Evolutionary conservation across 2,888 invertebrate species (phyloP).

Genomic region (Galerucella calmariensis): DNA sequence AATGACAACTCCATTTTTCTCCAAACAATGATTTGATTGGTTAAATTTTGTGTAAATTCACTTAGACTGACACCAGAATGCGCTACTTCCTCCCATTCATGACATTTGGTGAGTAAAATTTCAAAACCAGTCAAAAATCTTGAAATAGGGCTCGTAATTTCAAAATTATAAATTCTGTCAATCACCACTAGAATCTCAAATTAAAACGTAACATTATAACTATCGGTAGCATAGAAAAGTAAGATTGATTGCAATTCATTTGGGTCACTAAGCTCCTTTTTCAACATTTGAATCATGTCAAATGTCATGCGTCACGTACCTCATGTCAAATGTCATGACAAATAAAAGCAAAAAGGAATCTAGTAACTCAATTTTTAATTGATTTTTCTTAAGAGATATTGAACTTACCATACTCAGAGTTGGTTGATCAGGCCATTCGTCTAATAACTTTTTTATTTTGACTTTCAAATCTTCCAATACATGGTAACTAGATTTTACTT

Average conservation of each 20-base stretch:
- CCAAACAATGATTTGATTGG: slow-evolving; percentile 89
- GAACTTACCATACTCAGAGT: slow-evolving; percentile 78
- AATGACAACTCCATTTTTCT: slow-evolving; percentile 87
- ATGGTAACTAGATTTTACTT: slow-evolving; percentile 78
- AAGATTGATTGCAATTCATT: too few relatives aligned
- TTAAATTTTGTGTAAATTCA: slow-evolving; percentile 77
- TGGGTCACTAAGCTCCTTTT: too few relatives aligned
- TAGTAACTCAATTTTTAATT: too few relatives aligned
- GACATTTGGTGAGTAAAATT: slow-evolving; percentile 82
- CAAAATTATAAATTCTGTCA: slow-evolving; percentile 74
- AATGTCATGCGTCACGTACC: too few relatives aligned
- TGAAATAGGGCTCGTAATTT: slow-evolving; percentile 84
- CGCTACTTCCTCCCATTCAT: slow-evolving; percentile 94
- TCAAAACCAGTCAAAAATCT: slow-evolving; percentile 93
- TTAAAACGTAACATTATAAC: slow-evolving; percentile 15
- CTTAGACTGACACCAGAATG: slow-evolving; percentile 86
- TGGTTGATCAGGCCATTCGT: slow-evolving; percentile 92
- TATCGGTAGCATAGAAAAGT: neutral
- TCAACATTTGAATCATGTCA: too few relatives aligned
- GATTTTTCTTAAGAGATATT: neutral
- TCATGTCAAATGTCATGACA: too few relatives aligned
- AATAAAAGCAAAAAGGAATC: too few relatives aligned
- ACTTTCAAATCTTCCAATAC: slow-evolving; percentile 74
- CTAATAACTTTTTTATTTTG: slow-evolving; percentile 73
- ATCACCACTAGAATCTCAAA: slow-evolving; percentile 74